Evolutionary conservation across 1,140 invertebrate species (phyloP), one percentile per base, ranked within the genome.

Genomic region (Batillaria attramentaria): DNA sequence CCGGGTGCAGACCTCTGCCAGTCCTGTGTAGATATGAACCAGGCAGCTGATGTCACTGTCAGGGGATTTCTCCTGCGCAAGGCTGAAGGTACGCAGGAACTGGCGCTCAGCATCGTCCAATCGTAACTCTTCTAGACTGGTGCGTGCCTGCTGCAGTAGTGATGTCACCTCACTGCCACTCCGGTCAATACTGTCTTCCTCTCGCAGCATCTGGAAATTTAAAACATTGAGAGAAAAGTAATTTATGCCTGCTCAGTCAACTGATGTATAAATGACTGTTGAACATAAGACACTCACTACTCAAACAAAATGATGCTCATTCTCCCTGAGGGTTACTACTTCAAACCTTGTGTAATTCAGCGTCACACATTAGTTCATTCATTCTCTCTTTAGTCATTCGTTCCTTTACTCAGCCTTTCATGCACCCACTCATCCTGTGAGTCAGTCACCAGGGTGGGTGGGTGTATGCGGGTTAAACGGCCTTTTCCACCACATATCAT

Each of bases 1-100:
- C 5, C 88, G 76, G 1, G 84, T 84, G 79, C 88, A 89, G 1
- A 88, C 85, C 57, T 89, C 88, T 28, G 88, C 85, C 42, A 89
- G 78, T 24, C 85, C 86, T n/a, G 82, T 72, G 70, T 86, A 81
- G 18, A 85, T 82, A 37, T 85, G 81, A 8, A 89, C 84, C 18
- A 88, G 50, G 31, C 84, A 69, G 20, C 79, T 70, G 28, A 78
- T 79, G 72, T 84, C 85, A n/a, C 28, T 10, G 54, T 86, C 86
- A 35, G 86, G 83, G 5, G 87, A 82, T 72, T 86, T 88, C 28
- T 88, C 87, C 70, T 86, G 83, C 50, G 87, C 81, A 54, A 84
- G 81, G 37, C 84, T 78, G 50, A 85, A 86, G 3, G 86, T 75
- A 33, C 81, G 80, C 41, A 89, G 81, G 57, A 87, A 86, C 65